Evolutionary conservation across 2,888 invertebrate genomes (phyloP).

Genomic region (Anodontia alba): DNA sequence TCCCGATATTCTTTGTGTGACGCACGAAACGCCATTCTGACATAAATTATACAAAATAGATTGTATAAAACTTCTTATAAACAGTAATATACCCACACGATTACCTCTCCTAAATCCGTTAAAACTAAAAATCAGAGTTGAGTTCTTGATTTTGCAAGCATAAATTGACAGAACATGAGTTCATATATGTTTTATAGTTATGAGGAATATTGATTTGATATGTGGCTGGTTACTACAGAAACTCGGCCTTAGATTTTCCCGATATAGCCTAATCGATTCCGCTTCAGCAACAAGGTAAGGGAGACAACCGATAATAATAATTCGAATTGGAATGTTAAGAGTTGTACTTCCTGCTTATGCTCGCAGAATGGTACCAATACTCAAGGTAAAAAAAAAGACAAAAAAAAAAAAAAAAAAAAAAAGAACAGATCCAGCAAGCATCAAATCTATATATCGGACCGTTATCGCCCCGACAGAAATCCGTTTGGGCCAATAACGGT

Average conservation of each 20-base stretch:
- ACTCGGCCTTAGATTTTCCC: neutral
- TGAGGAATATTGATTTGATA: neutral
- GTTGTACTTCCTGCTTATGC: too few relatives aligned
- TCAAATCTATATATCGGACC: too few relatives aligned
- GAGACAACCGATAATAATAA: neutral
- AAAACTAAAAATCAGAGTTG: neutral
- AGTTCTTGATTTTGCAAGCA: neutral
- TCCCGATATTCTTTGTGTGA: conserved; percentile 53
- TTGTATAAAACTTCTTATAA: neutral
- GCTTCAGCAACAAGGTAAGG: neutral
- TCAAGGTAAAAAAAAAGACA: too few relatives aligned
- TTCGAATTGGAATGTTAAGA: neutral
- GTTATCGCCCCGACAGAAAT: too few relatives aligned
- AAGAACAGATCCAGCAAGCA: too few relatives aligned
- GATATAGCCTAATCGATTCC: neutral
- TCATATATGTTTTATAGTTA: neutral
- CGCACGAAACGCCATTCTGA: conserved; percentile 58
- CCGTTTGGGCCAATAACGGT: too few relatives aligned
- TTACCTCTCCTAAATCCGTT: neutral
- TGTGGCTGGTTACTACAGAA: neutral
- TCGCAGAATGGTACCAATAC: too few relatives aligned
- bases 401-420: too few relatives aligned
- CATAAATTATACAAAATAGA: conserved; percentile 51
- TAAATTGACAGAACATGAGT: neutral
- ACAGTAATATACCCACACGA: neutral